Evolutionary conservation across 2,888 invertebrate species (phyloP), one percentile per base, ranked within the genome.

Genomic region (Tethea ocularis): DNA sequence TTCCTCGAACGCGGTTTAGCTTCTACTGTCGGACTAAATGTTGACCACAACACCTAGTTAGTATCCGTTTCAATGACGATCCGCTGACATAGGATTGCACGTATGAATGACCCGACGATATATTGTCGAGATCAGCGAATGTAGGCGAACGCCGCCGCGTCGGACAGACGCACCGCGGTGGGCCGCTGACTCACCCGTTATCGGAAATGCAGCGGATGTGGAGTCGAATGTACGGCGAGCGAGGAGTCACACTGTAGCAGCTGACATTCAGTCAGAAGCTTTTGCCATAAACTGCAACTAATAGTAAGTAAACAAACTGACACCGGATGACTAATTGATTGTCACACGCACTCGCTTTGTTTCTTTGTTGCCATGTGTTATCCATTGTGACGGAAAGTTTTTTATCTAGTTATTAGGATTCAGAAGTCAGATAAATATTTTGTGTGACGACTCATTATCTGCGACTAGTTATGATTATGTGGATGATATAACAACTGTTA

Each of bases 201-300:
- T 92, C 91, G 88, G 87, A 87, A 88, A 80, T 77, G 84, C 84
- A 84, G 72, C 90, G 92, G 92, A 92, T 88, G 91, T 82, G 70
- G 75, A 78, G 74, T 78, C 83, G 76, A 81, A 82, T 71, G 77
- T 70, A 72, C 74, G 73, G 61, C 74, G 72, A 69, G 62, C 59
- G 69, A 72, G 69, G 76, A 81, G 78, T 83, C 83, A 88, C 73
- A 78, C 76, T 68, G 69, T 66, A 75, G 79, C 84, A 88, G 88
- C 89, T 90, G 91, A 86, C 84, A 74, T 80, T 75, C 80, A 77
- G 75, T 75, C 80, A 77, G 75, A 69, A 79, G 77, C 86, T 83
- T 86, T 84, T 82, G 72, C 87, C 84, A 86, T 89, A 88, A 82
- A 83, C 79, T 83, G 79, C 79, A 78, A 77, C 73, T 71, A 72